A percentile compares a stretch with the other conserved stretches of the same genome.
Evolutionary conservation across 1,140 invertebrate genomes (phyloP).

Genomic region (Trichonephila clavipes): DNA sequence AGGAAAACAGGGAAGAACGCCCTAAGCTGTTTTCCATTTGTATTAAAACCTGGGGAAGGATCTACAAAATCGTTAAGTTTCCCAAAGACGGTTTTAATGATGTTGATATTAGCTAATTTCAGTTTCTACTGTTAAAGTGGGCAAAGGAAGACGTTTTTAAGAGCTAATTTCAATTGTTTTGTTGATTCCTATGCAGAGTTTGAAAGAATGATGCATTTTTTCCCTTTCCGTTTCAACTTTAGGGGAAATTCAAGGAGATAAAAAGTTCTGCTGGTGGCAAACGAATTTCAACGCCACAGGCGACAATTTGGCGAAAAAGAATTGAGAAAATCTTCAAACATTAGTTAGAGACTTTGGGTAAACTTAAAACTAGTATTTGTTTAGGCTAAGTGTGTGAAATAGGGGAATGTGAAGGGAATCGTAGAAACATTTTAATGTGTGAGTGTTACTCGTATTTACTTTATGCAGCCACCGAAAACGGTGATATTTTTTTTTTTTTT

Average conservation of each 20-base stretch:
- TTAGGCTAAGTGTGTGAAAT: slow-evolving; percentile 1
- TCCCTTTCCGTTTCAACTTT: neutral
- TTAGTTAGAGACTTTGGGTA: neutral
- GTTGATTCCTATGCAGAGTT: neutral
- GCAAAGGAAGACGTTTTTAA: neutral
- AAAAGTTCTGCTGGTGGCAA: neutral
- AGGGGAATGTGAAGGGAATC: neutral
- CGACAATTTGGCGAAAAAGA: neutral
- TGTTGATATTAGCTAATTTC: slow-evolving; percentile 72
- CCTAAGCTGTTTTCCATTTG: slow-evolving; percentile 75
- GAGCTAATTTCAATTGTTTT: slow-evolving; percentile 23
- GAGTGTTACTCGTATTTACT: neutral
- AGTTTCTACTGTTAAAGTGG: neutral
- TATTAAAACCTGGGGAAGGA: slow-evolving; percentile 53
- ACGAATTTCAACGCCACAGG: neutral
- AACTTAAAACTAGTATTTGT: neutral
- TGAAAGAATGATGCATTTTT: neutral
- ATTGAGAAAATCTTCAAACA: neutral
- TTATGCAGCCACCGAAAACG: neutral
- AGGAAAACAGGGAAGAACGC: slow-evolving; percentile 4
- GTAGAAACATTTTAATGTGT: neutral
- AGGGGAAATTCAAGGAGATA: neutral
- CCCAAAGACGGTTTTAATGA: slow-evolving; percentile 74
- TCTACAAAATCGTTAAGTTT: slow-evolving; percentile 49
- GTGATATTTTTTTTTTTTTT: neutral